Base-by-base conservation (phyloP, 2,113 vertebrate species). In the Pedetes capensis region DNA sequence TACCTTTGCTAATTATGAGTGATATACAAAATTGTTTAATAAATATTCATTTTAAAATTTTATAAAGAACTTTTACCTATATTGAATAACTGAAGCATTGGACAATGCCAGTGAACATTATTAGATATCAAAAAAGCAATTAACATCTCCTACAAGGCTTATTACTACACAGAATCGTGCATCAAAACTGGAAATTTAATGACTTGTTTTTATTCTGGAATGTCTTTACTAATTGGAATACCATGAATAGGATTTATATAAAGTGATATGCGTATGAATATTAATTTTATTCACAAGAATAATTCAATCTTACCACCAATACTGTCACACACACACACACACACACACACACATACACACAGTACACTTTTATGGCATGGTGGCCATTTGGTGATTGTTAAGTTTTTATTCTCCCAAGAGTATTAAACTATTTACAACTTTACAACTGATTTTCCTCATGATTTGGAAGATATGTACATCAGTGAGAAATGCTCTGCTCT, bases 241-340 rank as follows among this genome's bases (percentile, higher is more conserved):
- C 0, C 1, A 66, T 23, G 47, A 8, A 47, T 47, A 61, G 44
- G 29, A 53, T 72, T 94, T 87, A 37, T 51, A 42, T 81, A 69
- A 89, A n/a, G 3, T 39, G 49, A 57, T 11, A 2, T 18, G 12
- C 6, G 20, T 9, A 34, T 51, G 49, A 55, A 23, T 34, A 63
- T 85, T 88, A 53, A 57, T 90, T 81, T 81, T 84, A 66, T 79
- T 91, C 72, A 18, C 5, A 84, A 84, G 47, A 78, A 37, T 95
- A 47, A 37, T 23, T 64, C 22, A 42, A 29, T 1, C 10, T 68
- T 81, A 59, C 2, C 3, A 86, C n/a, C 29, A 79, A 88, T 7
- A n/a, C 1, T 27, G n/a, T 39, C 20, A 23, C 32, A 37, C 18
- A 23, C 37, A 69, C n/a, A 39, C 9, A 51, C 51, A 51, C 51